Conservation (phyloP, 2,797 vertebrate genomes). For the Sebastes jordani region DNA sequence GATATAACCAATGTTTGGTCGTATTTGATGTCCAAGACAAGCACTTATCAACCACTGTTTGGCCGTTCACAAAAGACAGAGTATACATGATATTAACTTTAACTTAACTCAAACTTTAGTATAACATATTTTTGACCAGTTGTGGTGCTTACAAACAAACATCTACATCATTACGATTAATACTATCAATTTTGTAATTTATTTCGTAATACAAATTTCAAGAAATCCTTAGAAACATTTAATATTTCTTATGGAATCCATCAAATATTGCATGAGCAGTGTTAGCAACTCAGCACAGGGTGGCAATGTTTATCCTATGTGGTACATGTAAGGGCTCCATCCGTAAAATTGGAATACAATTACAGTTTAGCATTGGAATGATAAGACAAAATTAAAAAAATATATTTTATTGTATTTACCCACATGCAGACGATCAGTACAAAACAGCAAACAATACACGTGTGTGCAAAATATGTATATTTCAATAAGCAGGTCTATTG, state of each 20-base stretch:
- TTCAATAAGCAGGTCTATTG: not conserved
- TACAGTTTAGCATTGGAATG: not conserved
- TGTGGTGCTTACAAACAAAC: too few species aligned
- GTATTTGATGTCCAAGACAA: too few species aligned
- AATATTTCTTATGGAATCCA: too few species aligned
- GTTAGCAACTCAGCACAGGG: too few species aligned
- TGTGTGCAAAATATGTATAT: not conserved
- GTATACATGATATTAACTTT: too few species aligned
- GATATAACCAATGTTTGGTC: too few species aligned
- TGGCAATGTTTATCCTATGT: too few species aligned
- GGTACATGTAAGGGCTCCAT: not conserved
- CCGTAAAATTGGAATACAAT: not conserved
- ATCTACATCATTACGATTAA: not conserved
- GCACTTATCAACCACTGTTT: too few species aligned
- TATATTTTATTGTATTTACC: not conserved
- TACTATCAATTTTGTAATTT: not conserved
- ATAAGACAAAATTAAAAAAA: too few species aligned
- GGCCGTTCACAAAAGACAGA: accelerated
- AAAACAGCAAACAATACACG: not conserved
- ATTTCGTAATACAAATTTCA: not conserved
- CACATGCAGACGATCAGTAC: not conserved
- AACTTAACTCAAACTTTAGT: too few species aligned
- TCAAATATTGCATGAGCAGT: too few species aligned
- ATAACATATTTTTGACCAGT: too few species aligned
- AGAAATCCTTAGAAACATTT: not conserved